Percentiles rank a stretch among this genome's conserved stretches.
Evolutionary conservation across 2,113 vertebrate species (phyloP).

Genomic region (Alouatta palliata): DNA sequence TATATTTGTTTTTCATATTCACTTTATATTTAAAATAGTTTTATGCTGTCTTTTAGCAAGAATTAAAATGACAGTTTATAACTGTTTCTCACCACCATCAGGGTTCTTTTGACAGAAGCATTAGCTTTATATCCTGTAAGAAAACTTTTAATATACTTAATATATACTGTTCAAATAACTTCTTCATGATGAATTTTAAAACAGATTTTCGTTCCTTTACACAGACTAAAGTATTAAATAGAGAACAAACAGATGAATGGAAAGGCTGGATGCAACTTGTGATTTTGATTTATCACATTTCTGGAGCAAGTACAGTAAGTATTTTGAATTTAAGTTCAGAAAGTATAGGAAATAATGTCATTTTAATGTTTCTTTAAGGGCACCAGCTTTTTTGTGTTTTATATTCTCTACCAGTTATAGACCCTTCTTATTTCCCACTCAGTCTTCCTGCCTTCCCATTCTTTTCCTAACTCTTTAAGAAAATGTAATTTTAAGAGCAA

Average conservation of each 20-base stretch:
- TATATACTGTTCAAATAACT: slow-evolving; percentile 43
- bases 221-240: slow-evolving; percentile 96
- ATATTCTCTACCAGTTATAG: background rate
- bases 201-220: slow-evolving; percentile 75
- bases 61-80: slow-evolving; percentile 30
- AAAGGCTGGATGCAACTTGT: slow-evolving; percentile 99
- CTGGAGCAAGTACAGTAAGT: slow-evolving; percentile 98
- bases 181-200: slow-evolving; percentile 42
- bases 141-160: slow-evolving; percentile 30
- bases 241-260: slow-evolving; percentile 99
- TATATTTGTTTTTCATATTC: slow-evolving; percentile 42
- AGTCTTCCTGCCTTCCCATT: background rate
- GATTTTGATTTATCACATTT: slow-evolving; percentile 99
- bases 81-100: background rate
- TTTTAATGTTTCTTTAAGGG: background rate
- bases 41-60: slow-evolving; percentile 5
- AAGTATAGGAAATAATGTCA: background rate
- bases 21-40: slow-evolving; percentile 20
- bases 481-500: slow-evolving; percentile 37
- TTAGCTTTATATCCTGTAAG: slow-evolving; percentile 43
- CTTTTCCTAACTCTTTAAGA: background rate
- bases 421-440: background rate
- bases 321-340: slow-evolving; percentile 29
- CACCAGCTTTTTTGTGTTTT: background rate
- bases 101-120: slow-evolving; percentile 25